A percentile compares a stretch with the other conserved stretches of the same genome.
Evolutionary conservation across 2,113 vertebrate genomes (phyloP).

Genomic region (Tetrax tetrax): DNA sequence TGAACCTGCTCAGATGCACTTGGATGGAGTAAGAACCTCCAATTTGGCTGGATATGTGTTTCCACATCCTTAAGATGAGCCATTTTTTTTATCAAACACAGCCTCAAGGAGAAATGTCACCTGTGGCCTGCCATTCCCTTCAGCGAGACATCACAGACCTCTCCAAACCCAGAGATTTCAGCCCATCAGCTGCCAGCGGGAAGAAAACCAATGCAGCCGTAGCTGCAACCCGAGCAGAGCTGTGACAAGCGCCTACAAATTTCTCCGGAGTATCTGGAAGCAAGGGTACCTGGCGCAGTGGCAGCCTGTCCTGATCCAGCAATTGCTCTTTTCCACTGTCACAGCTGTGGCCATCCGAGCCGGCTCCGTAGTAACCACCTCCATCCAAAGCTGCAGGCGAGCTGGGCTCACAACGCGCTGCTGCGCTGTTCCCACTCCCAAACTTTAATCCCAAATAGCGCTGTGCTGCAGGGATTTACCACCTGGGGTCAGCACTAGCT

Average conservation of each 20-base stretch:
- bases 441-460: rapidly evolving
- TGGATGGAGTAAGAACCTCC: not conserved
- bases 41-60: not conserved
- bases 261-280: not conserved
- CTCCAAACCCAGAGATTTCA: not conserved
- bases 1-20: not conserved
- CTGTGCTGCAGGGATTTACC: not conserved
- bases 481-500: not conserved
- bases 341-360: rapidly evolving
- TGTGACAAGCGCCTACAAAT: not conserved
- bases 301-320: not conserved
- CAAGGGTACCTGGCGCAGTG: rapidly evolving
- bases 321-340: rapidly evolving
- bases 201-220: rapidly evolving
- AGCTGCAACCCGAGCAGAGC: not conserved
- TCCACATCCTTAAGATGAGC: not conserved
- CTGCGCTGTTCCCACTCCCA: rapidly evolving
- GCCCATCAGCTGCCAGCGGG: not conserved
- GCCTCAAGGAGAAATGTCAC: not conserved
- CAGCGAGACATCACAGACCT: not conserved
- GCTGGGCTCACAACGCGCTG: rapidly evolving
- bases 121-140: not conserved
- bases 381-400: rapidly evolving
- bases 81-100: not conserved
- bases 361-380: rapidly evolving